A percentile compares a stretch with the other conserved stretches of the same genome.
Evolutionary conservation across 2,113 vertebrate genomes (phyloP).

Genomic region (Ceratotherium simum): DNA sequence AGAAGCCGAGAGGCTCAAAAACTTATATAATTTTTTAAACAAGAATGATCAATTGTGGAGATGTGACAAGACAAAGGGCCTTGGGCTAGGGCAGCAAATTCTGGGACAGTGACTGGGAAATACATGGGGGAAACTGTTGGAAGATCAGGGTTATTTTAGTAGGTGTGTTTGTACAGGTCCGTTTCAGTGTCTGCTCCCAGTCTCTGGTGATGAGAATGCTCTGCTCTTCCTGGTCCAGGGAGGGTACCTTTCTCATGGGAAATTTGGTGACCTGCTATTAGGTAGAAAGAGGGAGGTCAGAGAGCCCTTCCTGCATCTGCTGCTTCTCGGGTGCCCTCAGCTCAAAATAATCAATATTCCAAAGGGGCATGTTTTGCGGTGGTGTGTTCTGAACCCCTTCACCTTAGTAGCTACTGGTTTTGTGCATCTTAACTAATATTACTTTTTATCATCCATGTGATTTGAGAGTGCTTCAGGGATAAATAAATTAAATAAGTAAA

Average conservation of each 20-base stretch:
- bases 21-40: background rate
- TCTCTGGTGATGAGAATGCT: background rate
- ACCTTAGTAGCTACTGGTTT: background rate
- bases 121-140: background rate
- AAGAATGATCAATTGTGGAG: background rate
- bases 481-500: background rate
- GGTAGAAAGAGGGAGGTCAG: background rate
- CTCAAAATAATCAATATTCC: no score
- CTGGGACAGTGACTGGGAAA: background rate
- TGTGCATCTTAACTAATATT: background rate
- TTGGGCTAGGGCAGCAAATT: background rate
- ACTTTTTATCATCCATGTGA: background rate
- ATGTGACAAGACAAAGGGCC: background rate
- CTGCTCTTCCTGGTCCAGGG: no score
- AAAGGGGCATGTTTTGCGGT: no score
- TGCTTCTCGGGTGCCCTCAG: no score
- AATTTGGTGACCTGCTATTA: background rate
- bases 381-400: background rate
- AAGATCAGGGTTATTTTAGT: background rate
- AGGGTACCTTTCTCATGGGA: background rate
- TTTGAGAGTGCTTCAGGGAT: background rate
- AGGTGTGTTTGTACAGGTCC: background rate
- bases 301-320: no score
- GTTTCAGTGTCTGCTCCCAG: accelerated
- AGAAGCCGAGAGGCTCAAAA: background rate